Conservation (phyloP, 2,797 vertebrate genomes). For the Balearica regulorum region DNA sequence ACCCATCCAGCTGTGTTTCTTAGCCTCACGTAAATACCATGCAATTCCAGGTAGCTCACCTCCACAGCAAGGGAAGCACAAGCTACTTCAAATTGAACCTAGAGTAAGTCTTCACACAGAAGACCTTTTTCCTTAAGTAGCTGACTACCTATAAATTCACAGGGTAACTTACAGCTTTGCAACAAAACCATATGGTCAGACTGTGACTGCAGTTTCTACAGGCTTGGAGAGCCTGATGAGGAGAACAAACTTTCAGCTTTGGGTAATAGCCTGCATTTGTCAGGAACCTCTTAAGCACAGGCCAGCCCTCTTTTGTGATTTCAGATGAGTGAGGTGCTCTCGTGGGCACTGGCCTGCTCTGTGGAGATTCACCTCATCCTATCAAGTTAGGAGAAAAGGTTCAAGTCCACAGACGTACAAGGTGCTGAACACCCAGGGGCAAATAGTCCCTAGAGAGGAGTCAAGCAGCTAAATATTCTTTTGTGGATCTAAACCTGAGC, state of each 20-base stretch:
- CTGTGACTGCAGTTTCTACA: not conserved
- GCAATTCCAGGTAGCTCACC: not conserved
- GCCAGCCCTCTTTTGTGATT: not conserved
- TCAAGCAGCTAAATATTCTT: constrained; percentile 3
- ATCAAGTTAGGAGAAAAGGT: not conserved
- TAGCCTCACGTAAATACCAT: not conserved
- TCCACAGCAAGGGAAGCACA: not conserved
- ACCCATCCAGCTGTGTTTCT: not conserved
- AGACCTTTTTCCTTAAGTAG: not conserved
- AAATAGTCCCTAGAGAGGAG: not conserved
- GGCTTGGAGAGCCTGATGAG: not conserved
- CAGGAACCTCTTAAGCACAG: not conserved
- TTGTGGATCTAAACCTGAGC: not conserved
- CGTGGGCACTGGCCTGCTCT: not conserved
- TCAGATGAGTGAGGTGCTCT: not conserved
- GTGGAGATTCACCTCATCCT: not conserved
- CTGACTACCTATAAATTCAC: not conserved
- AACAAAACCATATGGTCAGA: not conserved
- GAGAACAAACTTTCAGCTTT: not conserved
- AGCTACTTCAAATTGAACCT: not conserved
- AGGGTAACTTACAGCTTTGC: not conserved
- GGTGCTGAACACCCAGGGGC: not conserved
- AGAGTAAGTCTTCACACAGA: not conserved
- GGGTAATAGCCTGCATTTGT: not conserved
- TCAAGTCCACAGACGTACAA: not conserved